Percentiles rank a stretch among this genome's conserved stretches.
These are phyloP conservation scores for Minunthozetes semirufus DNA, from an alignment of 2,888 invertebrate species.

Conservation along the genomic window DNA sequence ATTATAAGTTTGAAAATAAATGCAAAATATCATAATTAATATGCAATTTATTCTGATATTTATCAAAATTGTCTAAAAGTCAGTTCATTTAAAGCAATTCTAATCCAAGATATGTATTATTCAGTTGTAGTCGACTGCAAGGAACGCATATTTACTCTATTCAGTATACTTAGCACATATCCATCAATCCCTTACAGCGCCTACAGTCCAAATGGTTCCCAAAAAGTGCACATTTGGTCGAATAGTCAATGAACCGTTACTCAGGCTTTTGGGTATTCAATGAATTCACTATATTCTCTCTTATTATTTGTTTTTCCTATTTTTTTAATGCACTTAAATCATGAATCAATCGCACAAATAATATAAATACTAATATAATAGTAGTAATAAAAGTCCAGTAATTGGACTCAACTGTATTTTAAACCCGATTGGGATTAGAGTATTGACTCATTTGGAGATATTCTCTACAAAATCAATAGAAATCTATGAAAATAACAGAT, in stretches of 20 bases:
- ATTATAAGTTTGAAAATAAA: neutral
- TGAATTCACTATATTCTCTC: no score
- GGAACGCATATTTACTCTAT: no score
- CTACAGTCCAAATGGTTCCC: neutral
- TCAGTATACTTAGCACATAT: no score
- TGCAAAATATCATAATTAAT: neutral
- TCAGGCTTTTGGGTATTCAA: neutral
- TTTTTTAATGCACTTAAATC: neutral
- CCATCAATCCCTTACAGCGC: neutral
- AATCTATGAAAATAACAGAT: neutral
- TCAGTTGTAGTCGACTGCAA: no score
- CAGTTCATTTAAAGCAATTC: neutral
- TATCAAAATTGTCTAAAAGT: neutral
- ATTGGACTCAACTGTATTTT: no score
- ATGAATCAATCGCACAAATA: neutral
- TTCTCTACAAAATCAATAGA: neutral
- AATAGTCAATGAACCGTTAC: neutral
- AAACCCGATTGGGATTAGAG: no score
- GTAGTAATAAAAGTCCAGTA: no score
- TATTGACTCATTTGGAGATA: neutral
- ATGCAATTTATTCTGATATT: neutral
- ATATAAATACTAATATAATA: no score
- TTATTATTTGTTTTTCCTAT: neutral
- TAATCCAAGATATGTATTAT: neutral
- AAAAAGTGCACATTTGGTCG: conserved; percentile 6